Base-by-base conservation (phyloP, 2,888 invertebrate genomes). In the Tetragonula carbonaria region DNA sequence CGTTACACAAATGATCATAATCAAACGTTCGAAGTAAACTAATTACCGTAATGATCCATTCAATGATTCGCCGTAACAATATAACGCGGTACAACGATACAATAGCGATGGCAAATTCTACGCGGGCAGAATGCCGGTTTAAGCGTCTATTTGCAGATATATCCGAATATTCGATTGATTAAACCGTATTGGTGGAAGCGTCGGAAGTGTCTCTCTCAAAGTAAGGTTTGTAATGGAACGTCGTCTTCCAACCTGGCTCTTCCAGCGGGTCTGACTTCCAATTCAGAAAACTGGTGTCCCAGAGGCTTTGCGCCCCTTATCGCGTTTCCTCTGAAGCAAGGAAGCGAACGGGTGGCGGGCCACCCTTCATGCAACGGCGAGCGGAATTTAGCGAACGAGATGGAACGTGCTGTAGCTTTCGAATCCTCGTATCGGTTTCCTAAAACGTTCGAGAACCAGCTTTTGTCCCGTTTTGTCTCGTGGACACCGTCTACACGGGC, bases 221-320 rank as follows among this genome's bases (percentile, higher is more conserved):
- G 23, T 71, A 16, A 57, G 21, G 38, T 23, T 45, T 8, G 16
- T n/a, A n/a, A 71, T 45, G 45, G 45, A 45, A 45, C 45, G 45
- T 11, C 45, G 45, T 11, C 45, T 45, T 45, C 45, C 8, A 45
- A 8, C 11, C 38, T 21, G 57, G 38, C 38, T 55, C 28, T 38
- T 57, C 55, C 38, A 55, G 57, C 13, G n/a, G 16, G 57, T 38
- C n/a, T 11, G 38, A 57, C 55, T 57, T 57, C 38, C n/a, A n/a
- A 71, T 71, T 71, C 71, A 18, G 71, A 71, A 71, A 38, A 57
- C 70, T n/a, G 16, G 38, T 8, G 57, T 71, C 55, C 38, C 57
- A 45, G 11, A 33, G 38, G 38, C 38, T 71, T 57, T 38, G 57
- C 71, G 4, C 38, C 57, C 57, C 71, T 50, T 71, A 71, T 71